phyloP scores from a whole-genome alignment of 2,888 invertebrate genomes.

The Scrobipalpa costella region DNA sequence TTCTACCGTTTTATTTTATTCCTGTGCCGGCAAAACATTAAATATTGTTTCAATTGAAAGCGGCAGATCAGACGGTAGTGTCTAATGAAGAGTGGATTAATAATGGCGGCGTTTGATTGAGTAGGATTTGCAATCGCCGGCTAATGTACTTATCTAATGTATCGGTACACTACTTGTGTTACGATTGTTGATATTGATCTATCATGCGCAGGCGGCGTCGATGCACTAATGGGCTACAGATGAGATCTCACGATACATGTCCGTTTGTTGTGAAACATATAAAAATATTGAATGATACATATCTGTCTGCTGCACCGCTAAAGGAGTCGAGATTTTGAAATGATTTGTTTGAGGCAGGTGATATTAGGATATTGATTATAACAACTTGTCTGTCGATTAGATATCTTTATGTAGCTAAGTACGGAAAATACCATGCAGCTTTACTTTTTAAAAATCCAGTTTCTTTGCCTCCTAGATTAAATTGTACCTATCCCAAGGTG shows the following conservation, averaged over 20 bases:
- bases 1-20: conserved; percentile 81
- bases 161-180: conserved; percentile 59
- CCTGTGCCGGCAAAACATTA: conserved; percentile 73
- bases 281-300: conserved; percentile 24
- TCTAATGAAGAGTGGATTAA: conserved; percentile 75
- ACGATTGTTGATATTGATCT: conserved; percentile 53
- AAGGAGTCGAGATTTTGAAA: background rate
- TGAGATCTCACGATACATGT: conserved; percentile 29
- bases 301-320: background rate
- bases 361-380: background rate
- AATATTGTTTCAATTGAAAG: conserved; percentile 81
- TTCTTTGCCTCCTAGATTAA: no score
- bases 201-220: conserved; percentile 30
- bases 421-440: no score
- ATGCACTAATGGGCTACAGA: conserved; percentile 33
- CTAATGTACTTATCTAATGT: conserved; percentile 44
- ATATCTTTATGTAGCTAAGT: no score
- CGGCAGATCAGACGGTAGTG: conserved; percentile 70
- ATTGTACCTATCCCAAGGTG: no score
- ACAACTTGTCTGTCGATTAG: no score
- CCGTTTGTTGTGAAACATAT: conserved; percentile 22
- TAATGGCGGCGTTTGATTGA: conserved; percentile 67
- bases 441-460: no score
- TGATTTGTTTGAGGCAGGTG: background rate
- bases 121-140: conserved; percentile 64